Base-by-base conservation (phyloP, 2,888 invertebrate species). In the Acleris emargana region DNA sequence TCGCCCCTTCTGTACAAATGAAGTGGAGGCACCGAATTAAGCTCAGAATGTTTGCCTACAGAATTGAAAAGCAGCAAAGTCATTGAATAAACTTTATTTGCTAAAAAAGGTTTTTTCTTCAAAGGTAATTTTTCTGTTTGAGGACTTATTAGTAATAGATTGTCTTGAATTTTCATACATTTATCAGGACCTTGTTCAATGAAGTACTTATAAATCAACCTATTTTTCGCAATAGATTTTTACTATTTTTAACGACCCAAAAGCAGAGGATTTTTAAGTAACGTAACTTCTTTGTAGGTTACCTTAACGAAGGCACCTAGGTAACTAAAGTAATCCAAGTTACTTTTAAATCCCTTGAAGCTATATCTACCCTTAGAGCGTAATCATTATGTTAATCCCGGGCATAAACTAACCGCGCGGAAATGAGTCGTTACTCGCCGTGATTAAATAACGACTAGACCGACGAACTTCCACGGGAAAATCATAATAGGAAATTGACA, bases 1-100 rank as follows among this genome's bases (percentile, higher is more conserved):
- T 70, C 71, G 71, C 76, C 71, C 70, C 72, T 75, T 74, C 76
- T 71, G 77, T 73, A 76, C 79, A 86, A 86, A 85, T 85, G 81
- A 86, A 86, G 78, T 80, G 79, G 76, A 79, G 77, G 76, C 78
- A 72, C 72, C 72, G 80, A 78, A 80, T 80, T 82, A 81, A 78
- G 78, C 76, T 77, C 75, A 79, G 77, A 83, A 81, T 78, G 77
- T 80, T 81, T 76, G 76, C 74, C 74, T 72, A 71, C 76, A 71
- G 76, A 72, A 77, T 76, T 75, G 77, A 78, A 79, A 76, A 75
- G 76, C 73, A 73, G 73, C 69, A 70, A 70, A 68, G 68, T 71
- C 71, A 72, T 69, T 70, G 68, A 63, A 74, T 69, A 69, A 45
- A 57, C 57, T 45, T 57, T 16, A 45, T 45, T 20, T 57, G 3